Conservation (phyloP, 2,888 invertebrate species). For the Caenorhabditis wallacei region DNA sequence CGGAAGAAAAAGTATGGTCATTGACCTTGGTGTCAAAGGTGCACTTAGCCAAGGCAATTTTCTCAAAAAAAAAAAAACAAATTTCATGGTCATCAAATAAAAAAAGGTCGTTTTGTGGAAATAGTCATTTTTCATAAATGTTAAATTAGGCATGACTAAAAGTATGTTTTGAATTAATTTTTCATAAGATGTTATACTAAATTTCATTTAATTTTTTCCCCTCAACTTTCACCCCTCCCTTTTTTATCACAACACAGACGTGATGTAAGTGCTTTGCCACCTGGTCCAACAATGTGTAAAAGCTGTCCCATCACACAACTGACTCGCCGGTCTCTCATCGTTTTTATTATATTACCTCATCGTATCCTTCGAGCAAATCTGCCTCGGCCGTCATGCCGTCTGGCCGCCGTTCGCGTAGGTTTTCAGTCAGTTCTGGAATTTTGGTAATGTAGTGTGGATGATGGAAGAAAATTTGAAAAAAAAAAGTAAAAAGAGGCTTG, state of each 20-base stretch:
- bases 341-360: conserved; percentile 64
- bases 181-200: not conserved
- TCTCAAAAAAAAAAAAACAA: too few relatives aligned
- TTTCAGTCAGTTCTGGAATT: conserved; percentile 49
- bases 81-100: too few relatives aligned
- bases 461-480: conserved; percentile 1
- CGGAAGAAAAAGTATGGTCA: not conserved
- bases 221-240: not conserved
- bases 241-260: conserved; percentile 20
- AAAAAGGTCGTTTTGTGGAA: too few relatives aligned
- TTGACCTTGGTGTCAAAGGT: not conserved
- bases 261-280: conserved; percentile 21
- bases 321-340: conserved; percentile 4
- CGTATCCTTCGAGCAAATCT: conserved; percentile 73
- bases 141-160: too few relatives aligned
- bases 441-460: not conserved
- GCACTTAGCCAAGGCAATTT: too few relatives aligned
- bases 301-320: not conserved
- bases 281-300: not conserved
- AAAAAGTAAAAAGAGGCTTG: not conserved
- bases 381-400: conserved; percentile 69
- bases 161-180: too few relatives aligned
- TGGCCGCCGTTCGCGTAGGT: conserved; percentile 56
- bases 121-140: too few relatives aligned
- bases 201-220: not conserved